Evolutionary conservation across 1,140 invertebrate species (phyloP).

Genomic region (Stratiolaelaps scimitus): DNA sequence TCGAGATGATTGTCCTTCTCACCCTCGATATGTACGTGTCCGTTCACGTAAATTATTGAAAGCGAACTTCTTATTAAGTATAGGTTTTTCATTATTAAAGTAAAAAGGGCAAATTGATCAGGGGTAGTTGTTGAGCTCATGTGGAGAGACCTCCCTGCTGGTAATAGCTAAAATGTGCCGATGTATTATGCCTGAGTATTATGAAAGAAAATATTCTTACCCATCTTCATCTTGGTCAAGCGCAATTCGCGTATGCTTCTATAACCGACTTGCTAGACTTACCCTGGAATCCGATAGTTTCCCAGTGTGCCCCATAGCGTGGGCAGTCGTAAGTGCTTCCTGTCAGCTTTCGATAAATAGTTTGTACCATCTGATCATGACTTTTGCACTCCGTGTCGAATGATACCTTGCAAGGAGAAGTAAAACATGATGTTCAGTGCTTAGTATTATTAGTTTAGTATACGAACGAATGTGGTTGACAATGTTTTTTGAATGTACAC

Average conservation of each 20-base stretch:
- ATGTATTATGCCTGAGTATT: neutral
- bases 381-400: constrained; percentile 7
- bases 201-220: constrained; percentile 11
- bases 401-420: neutral
- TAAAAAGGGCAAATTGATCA: too few relatives aligned
- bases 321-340: constrained; percentile 43
- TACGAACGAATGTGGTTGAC: neutral
- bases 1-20: too few relatives aligned
- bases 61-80: too few relatives aligned
- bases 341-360: constrained; percentile 47
- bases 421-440: neutral
- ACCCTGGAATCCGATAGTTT: constrained; percentile 50
- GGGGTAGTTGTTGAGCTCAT: too few relatives aligned
- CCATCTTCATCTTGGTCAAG: too few relatives aligned
- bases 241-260: too few relatives aligned
- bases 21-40: too few relatives aligned
- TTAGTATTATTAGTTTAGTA: neutral
- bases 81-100: too few relatives aligned
- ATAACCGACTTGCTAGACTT: too few relatives aligned
- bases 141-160: too few relatives aligned
- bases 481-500: constrained; percentile 6
- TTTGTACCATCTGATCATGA: constrained; percentile 45
- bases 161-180: neutral
- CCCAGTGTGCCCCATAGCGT: constrained; percentile 48
- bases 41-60: too few relatives aligned